A percentile compares a stretch with the other conserved stretches of the same genome.
Conservation (phyloP, 30 jellyfish, hydroid and myxozoan genomes). For the Phacellophora camtschatica region DNA sequence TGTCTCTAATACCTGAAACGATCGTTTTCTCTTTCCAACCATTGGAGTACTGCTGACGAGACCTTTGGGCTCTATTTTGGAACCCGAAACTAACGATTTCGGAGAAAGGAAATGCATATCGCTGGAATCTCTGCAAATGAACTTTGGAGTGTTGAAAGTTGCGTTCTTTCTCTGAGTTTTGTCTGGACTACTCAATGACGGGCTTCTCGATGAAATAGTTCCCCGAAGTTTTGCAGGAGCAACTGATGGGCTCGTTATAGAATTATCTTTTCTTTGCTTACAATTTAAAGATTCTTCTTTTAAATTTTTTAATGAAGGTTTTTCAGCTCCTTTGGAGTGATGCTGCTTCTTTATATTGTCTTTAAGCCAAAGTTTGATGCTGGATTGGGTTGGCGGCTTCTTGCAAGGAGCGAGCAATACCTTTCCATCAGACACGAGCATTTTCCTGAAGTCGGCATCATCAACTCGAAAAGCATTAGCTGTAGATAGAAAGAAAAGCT, state of each 20-base stretch:
- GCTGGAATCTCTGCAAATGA: background rate
- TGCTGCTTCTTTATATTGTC: background rate
- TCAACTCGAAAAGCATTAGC: slow-evolving; percentile 8
- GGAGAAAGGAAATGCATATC: slow-evolving; percentile 16
- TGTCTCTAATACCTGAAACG: background rate
- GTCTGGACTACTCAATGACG: background rate
- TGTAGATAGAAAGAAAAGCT: background rate
- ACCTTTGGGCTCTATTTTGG: background rate
- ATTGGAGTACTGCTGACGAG: slow-evolving; percentile 57
- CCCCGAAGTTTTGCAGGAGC: background rate
- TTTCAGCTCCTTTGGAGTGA: background rate
- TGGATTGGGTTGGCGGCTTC: slow-evolving; percentile 67
- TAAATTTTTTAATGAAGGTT: too few species aligned
- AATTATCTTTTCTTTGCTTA: background rate
- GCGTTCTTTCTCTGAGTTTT: background rate
- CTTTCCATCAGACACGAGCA: slow-evolving; percentile 16
- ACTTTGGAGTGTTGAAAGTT: background rate
- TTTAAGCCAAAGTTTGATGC: slow-evolving; percentile 30
- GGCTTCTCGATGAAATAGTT: background rate
- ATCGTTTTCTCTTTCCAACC: background rate
- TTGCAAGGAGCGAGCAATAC: slow-evolving; percentile 63
- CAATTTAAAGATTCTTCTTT: too few species aligned
- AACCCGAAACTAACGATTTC: background rate
- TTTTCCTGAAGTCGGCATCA: slow-evolving; percentile 9
- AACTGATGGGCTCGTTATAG: too few species aligned